phyloP scores from a whole-genome alignment of 2,888 invertebrate species.

The Tortrix viridana region DNA sequence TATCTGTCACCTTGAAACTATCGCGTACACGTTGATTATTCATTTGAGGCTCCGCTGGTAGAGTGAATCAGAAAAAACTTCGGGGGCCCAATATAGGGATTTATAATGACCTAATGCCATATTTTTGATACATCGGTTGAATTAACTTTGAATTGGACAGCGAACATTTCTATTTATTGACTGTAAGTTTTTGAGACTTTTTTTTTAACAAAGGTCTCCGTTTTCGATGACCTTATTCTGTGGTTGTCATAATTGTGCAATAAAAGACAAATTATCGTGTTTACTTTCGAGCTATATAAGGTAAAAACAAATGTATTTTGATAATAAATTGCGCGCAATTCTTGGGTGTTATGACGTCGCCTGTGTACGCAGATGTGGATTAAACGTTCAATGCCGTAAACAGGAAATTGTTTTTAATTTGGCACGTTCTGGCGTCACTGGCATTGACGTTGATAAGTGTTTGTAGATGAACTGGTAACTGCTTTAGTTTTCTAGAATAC shows the following conservation, averaged over 20 bases:
- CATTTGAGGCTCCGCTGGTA: neutral
- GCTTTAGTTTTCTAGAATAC: neutral
- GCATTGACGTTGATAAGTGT: neutral
- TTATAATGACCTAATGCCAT: neutral
- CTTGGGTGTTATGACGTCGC: conserved; percentile 1
- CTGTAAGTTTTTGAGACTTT: too few species aligned
- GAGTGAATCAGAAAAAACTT: neutral
- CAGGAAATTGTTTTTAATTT: too few species aligned
- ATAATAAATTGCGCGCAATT: conserved; percentile 19
- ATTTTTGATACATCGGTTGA: too few species aligned
- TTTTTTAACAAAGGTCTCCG: too few species aligned
- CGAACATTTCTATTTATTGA: too few species aligned
- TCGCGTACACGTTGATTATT: conserved; percentile 5
- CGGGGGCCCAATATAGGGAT: neutral
- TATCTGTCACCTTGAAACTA: conserved; percentile 33
- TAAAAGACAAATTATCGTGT: neutral
- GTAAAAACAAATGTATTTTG: conserved; percentile 3
- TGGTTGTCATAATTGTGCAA: neutral
- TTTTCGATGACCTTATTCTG: too few species aligned
- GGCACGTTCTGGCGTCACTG: too few species aligned
- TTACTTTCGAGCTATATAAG: conserved; percentile 2
- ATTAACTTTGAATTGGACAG: too few species aligned
- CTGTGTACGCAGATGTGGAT: conserved; percentile 13
- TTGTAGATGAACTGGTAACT: neutral
- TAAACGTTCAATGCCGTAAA: neutral